These are phyloP conservation scores for Notodonta dromedarius DNA, from an alignment of 2,888 invertebrate species.

Conservation along the genomic window DNA sequence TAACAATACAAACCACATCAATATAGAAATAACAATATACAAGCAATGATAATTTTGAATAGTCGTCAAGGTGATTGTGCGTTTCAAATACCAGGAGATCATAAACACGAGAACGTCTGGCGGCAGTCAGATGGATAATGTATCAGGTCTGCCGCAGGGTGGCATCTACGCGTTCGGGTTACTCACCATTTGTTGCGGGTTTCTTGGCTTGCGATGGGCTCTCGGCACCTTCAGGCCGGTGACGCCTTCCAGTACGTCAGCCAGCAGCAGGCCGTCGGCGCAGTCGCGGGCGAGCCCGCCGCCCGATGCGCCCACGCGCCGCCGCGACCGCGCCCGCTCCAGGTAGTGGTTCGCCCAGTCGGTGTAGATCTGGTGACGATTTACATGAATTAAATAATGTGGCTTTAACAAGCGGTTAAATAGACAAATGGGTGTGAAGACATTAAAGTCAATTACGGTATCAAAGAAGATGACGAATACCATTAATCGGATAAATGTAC, in stretches of 20 bases:
- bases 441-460: no score
- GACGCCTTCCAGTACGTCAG: conserved; percentile 97
- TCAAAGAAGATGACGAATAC: no score
- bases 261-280: conserved; percentile 95
- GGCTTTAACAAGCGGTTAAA: no score
- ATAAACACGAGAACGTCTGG: no score
- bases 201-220: conserved; percentile 92
- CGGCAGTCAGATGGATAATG: no score
- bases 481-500: no score
- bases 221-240: conserved; percentile 89
- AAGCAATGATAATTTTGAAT: no score
- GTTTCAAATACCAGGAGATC: no score
- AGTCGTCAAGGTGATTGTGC: no score
- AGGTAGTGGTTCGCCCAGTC: conserved; percentile 99
- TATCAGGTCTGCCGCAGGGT: no score
- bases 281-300: conserved; percentile 95
- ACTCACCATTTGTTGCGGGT: conserved; percentile 96
- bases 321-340: conserved; percentile 94
- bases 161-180: background rate
- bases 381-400: background rate
- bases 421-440: background rate
- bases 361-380: conserved; percentile 93
- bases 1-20: no score
- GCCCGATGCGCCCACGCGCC: conserved; percentile 87
- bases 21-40: no score